phyloP scores from a whole-genome alignment of 2,888 invertebrate genomes.

The Nomada fabriciana region DNA sequence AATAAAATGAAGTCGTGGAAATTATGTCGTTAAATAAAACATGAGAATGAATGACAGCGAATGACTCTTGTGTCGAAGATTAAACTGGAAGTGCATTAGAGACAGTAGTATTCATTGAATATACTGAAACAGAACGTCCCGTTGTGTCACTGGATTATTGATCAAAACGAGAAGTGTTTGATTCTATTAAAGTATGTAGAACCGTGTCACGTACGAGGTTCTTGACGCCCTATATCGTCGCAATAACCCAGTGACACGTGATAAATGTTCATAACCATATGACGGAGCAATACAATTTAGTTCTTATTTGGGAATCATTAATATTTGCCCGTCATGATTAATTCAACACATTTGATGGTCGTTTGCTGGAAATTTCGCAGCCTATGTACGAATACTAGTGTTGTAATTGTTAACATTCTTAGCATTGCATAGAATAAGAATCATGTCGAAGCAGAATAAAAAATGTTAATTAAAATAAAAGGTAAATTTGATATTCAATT shows the following conservation, averaged over 20 bases:
- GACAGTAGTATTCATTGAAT: not conserved
- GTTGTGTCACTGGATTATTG: constrained; percentile 30
- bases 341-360: not conserved
- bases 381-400: not conserved
- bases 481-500: not conserved
- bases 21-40: not conserved
- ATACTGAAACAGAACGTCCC: constrained; percentile 1
- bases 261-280: constrained; percentile 6
- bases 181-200: constrained; percentile 22
- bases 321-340: not conserved
- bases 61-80: not conserved
- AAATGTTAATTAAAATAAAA: not conserved
- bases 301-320: constrained; percentile 3
- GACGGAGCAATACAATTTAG: not conserved
- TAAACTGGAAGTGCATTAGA: not conserved
- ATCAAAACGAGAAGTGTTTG: constrained; percentile 9
- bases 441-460: no score
- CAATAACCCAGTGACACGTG: constrained; percentile 25
- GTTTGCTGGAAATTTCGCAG: not conserved
- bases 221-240: constrained; percentile 4
- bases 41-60: no score
- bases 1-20: not conserved
- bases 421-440: no score
- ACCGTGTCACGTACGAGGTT: constrained; percentile 13
- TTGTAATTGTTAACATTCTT: no score